phyloP scores from a whole-genome alignment of 2,797 vertebrate species.

The Xyrichtys novacula region DNA sequence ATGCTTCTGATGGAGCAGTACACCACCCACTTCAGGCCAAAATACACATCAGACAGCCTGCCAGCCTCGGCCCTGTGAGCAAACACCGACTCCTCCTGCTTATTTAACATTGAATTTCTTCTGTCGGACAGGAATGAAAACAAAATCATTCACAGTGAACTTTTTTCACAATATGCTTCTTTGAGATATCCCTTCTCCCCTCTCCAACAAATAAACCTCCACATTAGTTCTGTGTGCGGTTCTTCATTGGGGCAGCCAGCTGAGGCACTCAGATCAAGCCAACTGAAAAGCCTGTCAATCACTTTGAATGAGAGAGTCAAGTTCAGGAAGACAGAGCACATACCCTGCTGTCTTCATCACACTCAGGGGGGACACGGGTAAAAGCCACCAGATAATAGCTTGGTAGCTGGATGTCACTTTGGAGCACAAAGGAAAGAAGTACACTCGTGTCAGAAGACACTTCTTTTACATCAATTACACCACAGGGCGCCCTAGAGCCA shows the following conservation, averaged over 20 bases:
- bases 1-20: constrained; percentile 62
- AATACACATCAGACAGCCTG: constrained; percentile 64
- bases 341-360: constrained; percentile 21
- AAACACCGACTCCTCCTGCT: constrained; percentile 78
- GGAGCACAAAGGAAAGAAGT: constrained; percentile 48
- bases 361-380: constrained; percentile 54
- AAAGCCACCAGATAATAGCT: constrained; percentile 77
- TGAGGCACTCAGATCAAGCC: constrained; percentile 45
- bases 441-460: constrained; percentile 64
- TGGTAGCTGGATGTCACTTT: constrained; percentile 77
- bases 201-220: constrained; percentile 74
- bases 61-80: constrained; percentile 67
- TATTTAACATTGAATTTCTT: constrained; percentile 87
- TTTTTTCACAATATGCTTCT: constrained; percentile 85
- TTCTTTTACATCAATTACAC: constrained; percentile 82
- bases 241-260: constrained; percentile 54
- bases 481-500: constrained; percentile 49
- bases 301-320: constrained; percentile 60
- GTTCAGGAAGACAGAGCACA: constrained; percentile 32
- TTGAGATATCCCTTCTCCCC: constrained; percentile 79
- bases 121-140: constrained; percentile 84
- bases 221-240: constrained; percentile 74
- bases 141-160: constrained; percentile 86
- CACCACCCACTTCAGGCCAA: constrained; percentile 42
- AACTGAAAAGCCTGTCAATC: constrained; percentile 65